Conservation (phyloP, 1,140 invertebrate species). For the Drosophila insularis region DNA sequence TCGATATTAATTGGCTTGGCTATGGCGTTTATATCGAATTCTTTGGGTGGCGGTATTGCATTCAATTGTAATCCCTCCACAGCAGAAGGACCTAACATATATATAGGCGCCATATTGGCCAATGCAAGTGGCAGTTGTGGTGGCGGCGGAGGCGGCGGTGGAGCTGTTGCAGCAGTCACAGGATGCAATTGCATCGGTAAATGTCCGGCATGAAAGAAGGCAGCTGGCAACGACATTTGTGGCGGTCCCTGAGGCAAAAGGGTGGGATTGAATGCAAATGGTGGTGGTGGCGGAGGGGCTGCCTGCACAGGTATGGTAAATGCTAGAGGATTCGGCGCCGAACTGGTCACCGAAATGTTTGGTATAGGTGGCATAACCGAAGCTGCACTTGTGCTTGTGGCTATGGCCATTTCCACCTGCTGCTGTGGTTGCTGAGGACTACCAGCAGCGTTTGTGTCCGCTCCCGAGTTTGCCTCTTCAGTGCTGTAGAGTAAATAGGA, state of each 20-base stretch:
- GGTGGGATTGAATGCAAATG: slow-evolving; percentile 81
- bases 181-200: slow-evolving; percentile 60
- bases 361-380: slow-evolving; percentile 45
- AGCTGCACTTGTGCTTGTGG: slow-evolving; percentile 44
- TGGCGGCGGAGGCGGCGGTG: slow-evolving; percentile 71
- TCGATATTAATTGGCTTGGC: slow-evolving; percentile 77
- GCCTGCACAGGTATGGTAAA: slow-evolving; percentile 75
- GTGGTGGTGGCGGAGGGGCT: slow-evolving; percentile 77
- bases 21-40: slow-evolving; percentile 79
- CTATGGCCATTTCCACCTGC: slow-evolving; percentile 28
- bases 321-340: slow-evolving; percentile 68
- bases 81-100: slow-evolving; percentile 71
- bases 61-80: slow-evolving; percentile 71
- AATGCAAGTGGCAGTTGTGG: slow-evolving; percentile 71
- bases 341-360: slow-evolving; percentile 45
- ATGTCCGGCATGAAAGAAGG: slow-evolving; percentile 62
- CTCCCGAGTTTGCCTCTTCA: slow-evolving; percentile 37
- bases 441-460: slow-evolving; percentile 32
- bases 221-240: slow-evolving; percentile 59
- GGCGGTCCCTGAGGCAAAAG: slow-evolving; percentile 69
- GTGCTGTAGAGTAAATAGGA: slow-evolving; percentile 14
- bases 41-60: slow-evolving; percentile 75
- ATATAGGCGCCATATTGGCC: slow-evolving; percentile 65
- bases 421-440: slow-evolving; percentile 30
- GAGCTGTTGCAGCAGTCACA: slow-evolving; percentile 60